Percentiles rank a stretch among this genome's conserved stretches.
Evolutionary conservation across 2,113 vertebrate genomes (phyloP).

Genomic region (Dolichotis patagonum): DNA sequence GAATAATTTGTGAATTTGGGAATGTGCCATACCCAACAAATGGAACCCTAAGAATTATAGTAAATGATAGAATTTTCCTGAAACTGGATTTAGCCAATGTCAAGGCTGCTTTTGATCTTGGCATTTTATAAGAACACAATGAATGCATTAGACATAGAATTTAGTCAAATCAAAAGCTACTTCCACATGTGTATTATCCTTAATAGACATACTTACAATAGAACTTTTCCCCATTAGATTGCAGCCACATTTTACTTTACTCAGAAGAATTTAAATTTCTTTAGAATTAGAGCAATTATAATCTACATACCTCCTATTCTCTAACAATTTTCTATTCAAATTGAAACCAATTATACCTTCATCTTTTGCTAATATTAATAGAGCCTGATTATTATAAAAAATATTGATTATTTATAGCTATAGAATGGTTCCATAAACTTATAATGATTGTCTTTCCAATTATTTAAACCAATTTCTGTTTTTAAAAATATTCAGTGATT

Average conservation of each 20-base stretch:
- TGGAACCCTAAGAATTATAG: background rate
- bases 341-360: background rate
- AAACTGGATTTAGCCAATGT: background rate
- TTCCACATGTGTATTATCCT: constrained; percentile 51
- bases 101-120: background rate
- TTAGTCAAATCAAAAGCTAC: constrained; percentile 38
- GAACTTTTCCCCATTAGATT: constrained; percentile 68
- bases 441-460: constrained; percentile 4
- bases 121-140: constrained; percentile 21
- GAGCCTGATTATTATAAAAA: constrained; percentile 33
- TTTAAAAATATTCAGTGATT: background rate
- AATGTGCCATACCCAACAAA: background rate
- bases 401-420: background rate
- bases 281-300: constrained; percentile 81
- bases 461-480: background rate
- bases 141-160: constrained; percentile 10
- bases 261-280: constrained; percentile 65
- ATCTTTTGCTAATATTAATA: constrained; percentile 19
- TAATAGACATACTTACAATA: constrained; percentile 34
- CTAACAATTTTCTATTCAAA: constrained; percentile 56
- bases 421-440: constrained; percentile 13
- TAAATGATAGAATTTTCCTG: background rate
- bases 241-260: constrained; percentile 80
- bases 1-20: too few species aligned
- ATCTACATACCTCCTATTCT: constrained; percentile 10